Conservation (phyloP, 2,113 vertebrate species). For the Atlantisia rogersi region DNA sequence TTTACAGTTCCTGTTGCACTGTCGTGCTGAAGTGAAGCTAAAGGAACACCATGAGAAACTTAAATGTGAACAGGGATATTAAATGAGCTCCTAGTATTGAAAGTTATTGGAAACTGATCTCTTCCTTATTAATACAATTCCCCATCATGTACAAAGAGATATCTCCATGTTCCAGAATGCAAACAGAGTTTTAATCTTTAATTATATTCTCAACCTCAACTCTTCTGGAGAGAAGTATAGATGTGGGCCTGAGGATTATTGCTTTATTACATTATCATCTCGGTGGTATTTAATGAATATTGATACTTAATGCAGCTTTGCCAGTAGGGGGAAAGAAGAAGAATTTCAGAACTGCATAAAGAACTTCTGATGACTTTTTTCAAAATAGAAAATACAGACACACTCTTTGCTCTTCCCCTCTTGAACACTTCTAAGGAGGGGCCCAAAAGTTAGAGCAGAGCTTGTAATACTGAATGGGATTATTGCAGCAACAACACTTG, state of each 20-base stretch:
- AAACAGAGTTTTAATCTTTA: slow-evolving; percentile 87
- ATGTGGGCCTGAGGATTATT: slow-evolving; percentile 77
- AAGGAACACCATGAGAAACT: slow-evolving; percentile 10
- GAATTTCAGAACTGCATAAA: slow-evolving; percentile 32
- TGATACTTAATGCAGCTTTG: slow-evolving; percentile 78
- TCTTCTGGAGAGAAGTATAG: slow-evolving; percentile 70
- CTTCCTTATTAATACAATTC: slow-evolving; percentile 83
- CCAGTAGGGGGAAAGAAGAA: slow-evolving; percentile 53
- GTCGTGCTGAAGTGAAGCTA: slow-evolving; percentile 1
- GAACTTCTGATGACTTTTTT: slow-evolving; percentile 64
- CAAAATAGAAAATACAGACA: background rate
- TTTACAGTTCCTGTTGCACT: slow-evolving; percentile 12
- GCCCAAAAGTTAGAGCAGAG: background rate
- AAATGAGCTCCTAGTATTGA: slow-evolving; percentile 52
- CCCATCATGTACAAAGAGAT: slow-evolving; percentile 71
- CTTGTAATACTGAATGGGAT: background rate
- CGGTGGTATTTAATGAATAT: slow-evolving; percentile 82
- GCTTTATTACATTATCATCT: slow-evolving; percentile 83
- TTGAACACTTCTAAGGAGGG: background rate
- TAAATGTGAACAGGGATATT: slow-evolving; percentile 49
- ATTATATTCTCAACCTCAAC: slow-evolving; percentile 81
- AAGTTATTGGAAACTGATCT: slow-evolving; percentile 83
- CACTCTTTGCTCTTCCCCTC: background rate
- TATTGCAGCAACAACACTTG: background rate
- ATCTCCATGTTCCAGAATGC: slow-evolving; percentile 77